These are phyloP conservation scores for Caprella mutica DNA, from an alignment of 2,888 invertebrate species.

Conservation along the genomic window DNA sequence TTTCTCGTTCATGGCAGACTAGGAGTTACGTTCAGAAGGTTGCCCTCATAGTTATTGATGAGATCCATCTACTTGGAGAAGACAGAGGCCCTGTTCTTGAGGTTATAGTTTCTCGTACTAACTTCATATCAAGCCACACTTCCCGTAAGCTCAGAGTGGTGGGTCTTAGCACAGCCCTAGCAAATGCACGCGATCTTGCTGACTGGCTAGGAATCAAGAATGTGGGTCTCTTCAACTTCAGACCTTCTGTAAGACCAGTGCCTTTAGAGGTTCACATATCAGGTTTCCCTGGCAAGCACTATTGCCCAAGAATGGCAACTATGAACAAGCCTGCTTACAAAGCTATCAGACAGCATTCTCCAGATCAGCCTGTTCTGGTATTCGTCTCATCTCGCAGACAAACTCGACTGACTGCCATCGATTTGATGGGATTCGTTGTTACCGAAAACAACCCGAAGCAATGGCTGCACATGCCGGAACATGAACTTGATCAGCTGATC, in stretches of 20 bases:
- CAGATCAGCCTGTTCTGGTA: constrained; percentile 77
- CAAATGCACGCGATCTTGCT: constrained; percentile 91
- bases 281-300: constrained; percentile 94
- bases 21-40: constrained; percentile 85
- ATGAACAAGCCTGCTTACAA: constrained; percentile 99
- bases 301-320: constrained; percentile 97
- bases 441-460: constrained; percentile 87
- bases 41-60: constrained; percentile 87
- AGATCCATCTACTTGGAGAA: constrained; percentile 83
- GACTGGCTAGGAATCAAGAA: constrained; percentile 78
- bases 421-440: constrained; percentile 80
- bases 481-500: constrained; percentile 65
- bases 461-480: constrained; percentile 78
- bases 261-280: constrained; percentile 87
- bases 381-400: constrained; percentile 95
- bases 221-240: constrained; percentile 84
- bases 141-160: constrained; percentile 70
- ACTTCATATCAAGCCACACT: constrained; percentile 87
- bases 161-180: constrained; percentile 92
- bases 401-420: constrained; percentile 89
- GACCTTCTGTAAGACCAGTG: constrained; percentile 94
- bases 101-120: constrained; percentile 94
- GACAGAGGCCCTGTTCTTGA: constrained; percentile 60
- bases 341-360: constrained; percentile 81
- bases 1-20: constrained; percentile 96